These are phyloP conservation scores for Congeria kusceri DNA, from an alignment of 2,888 invertebrate species.

Conservation along the genomic window DNA sequence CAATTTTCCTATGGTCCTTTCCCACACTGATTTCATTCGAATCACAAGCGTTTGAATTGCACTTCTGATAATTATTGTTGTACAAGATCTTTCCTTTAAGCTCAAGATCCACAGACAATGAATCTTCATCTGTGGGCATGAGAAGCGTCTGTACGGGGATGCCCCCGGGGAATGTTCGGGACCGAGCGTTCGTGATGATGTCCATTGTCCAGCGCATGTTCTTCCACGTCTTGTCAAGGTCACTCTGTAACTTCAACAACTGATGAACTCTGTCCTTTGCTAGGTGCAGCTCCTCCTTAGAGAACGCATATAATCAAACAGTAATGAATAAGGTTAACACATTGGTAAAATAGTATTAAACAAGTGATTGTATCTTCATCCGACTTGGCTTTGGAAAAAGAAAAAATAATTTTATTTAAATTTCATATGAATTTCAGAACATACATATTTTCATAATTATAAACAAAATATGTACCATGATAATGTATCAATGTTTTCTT, in stretches of 20 bases:
- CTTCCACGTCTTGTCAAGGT: conserved; percentile 96
- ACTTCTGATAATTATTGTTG: conserved; percentile 72
- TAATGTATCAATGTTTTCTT: no score
- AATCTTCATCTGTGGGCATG: conserved; percentile 45
- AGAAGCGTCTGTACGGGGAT: conserved; percentile 83
- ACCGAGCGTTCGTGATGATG: conserved; percentile 96
- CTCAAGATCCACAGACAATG: conserved; percentile 52
- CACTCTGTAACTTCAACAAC: conserved; percentile 93
- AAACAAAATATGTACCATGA: no score
- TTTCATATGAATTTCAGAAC: no score
- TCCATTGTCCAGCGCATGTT: conserved; percentile 98
- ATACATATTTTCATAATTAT: no score
- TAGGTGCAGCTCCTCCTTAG: conserved; percentile 93
- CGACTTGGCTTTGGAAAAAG: no score
- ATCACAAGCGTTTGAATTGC: conserved; percentile 62
- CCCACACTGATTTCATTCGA: conserved; percentile 80
- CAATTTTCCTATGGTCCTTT: conserved; percentile 79
- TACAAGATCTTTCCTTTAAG: conserved; percentile 62
- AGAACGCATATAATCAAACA: conserved; percentile 90
- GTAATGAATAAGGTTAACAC: no score
- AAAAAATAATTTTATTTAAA: no score
- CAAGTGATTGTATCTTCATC: no score
- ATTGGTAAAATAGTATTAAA: no score
- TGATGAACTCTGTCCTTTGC: conserved; percentile 94
- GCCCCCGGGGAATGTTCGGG: conserved; percentile 87